Conservation (phyloP, 2,888 invertebrate species). For the Stenoptilia bipunctidactyla region DNA sequence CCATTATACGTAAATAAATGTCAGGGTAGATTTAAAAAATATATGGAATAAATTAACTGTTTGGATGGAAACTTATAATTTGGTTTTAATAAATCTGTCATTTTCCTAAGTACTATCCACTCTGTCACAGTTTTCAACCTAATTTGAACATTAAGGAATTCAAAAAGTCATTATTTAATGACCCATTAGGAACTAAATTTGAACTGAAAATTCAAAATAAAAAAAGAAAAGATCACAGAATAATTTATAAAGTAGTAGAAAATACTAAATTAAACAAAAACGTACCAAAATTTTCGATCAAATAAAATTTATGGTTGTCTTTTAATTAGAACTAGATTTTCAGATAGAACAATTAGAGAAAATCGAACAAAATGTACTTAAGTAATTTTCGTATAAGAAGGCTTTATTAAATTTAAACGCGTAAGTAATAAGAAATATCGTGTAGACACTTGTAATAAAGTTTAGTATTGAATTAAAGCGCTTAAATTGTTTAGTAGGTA, state of each 20-base stretch:
- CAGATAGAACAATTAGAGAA: constrained; percentile 22
- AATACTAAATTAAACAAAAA: too few relatives aligned
- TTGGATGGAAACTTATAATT: constrained; percentile 52
- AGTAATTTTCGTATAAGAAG: constrained; percentile 65
- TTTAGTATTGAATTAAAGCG: constrained; percentile 23
- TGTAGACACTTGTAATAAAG: constrained; percentile 48
- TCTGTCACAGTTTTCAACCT: too few relatives aligned
- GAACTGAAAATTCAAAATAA: too few relatives aligned
- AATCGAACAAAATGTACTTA: constrained; percentile 70
- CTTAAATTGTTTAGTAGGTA: constrained; percentile 54
- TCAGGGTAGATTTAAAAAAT: constrained; percentile 78
- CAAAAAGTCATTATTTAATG: too few relatives aligned
- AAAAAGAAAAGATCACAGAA: too few relatives aligned
- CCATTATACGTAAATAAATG: constrained; percentile 91
- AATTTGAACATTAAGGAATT: too few relatives aligned
- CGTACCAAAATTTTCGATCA: too few relatives aligned
- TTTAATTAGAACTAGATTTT: too few relatives aligned
- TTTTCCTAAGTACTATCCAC: too few relatives aligned
- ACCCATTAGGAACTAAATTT: too few relatives aligned
- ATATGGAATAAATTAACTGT: constrained; percentile 41
- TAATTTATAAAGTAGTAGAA: too few relatives aligned
- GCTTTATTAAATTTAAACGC: constrained; percentile 69
- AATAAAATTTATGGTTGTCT: constrained; percentile 52
- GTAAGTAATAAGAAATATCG: constrained; percentile 48
- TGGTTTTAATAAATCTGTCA: constrained; percentile 58